Base-by-base conservation (phyloP, 2,888 invertebrate genomes). In the Myopa tessellatipennis region DNA sequence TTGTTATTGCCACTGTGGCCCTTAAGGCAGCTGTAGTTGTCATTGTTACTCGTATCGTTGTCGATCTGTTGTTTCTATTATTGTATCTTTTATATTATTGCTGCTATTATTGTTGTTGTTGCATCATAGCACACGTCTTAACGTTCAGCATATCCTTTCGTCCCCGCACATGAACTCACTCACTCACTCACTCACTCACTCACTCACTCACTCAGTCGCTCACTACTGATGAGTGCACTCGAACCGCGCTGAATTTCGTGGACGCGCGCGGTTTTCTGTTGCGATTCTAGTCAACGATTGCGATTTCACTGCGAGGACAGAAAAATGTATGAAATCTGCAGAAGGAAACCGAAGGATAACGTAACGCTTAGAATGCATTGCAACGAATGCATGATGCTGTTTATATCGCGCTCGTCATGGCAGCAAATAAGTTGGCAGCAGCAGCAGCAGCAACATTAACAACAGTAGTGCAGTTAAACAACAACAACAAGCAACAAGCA, bases 401-500 rank as follows among this genome's bases (percentile, higher is more conserved):
- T 76, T 74, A 63, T 73, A 84, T 83, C 82, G 83, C 82, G 70
- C 80, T 78, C 76, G 73, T 16, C 65, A 38, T 38, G 16, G 65
- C 61, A 14, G 65, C 77, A 36, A 40, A 69, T 45, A 71, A 52
- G 67, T 50, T 40, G 65, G 40, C 63, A 38, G 26, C 50, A 36
- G 72, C 55, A 72, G 36, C 65, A 26, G 55, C 34, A 8, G 58
- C 60, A 52, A 36, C 55, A 14, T 8, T 67, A 67, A 34, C 55
- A 65, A 40, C 50, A 67, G 55, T 38, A 61, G 61, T 36, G 60
- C 36, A 60, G 12, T 45, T 55, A 69, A 16, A 71, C 58, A 16
- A 26, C 18, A 26, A 18, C 1, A 73, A 40, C 26, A 63, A 40
- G 50, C 10, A 65, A 63, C 38, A 45, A 36, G 16, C n/a, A 67